Percentiles rank a stretch among this genome's conserved stretches.
These are phyloP conservation scores for Eciton burchellii DNA, from an alignment of 1,140 invertebrate genomes.

Conservation along the genomic window DNA sequence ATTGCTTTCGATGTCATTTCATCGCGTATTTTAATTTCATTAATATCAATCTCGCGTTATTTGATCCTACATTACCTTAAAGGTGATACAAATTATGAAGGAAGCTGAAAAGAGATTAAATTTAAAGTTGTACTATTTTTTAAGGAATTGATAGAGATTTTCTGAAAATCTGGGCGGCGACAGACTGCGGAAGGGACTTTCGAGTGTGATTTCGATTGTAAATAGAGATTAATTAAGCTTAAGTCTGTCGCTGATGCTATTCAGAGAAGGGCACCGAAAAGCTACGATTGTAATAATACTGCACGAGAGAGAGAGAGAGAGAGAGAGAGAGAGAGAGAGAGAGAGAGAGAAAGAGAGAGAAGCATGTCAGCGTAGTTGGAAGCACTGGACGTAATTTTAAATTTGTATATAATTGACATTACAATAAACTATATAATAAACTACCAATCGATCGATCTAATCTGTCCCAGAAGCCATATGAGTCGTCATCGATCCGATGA, in stretches of 20 bases:
- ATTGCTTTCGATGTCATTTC: neutral
- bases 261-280: slow-evolving; percentile 23
- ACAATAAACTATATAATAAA: slow-evolving; percentile 81
- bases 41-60: slow-evolving; percentile 7
- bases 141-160: slow-evolving; percentile 24
- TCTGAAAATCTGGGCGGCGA: neutral
- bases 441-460: neutral
- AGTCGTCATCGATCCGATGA: neutral
- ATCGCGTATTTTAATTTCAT: neutral
- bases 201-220: slow-evolving; percentile 66
- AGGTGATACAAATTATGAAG: slow-evolving; percentile 2
- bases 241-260: slow-evolving; percentile 64
- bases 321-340: no score
- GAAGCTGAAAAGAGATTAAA: slow-evolving; percentile 38
- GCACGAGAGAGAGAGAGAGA: slow-evolving; percentile 57
- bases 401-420: slow-evolving; percentile 84
- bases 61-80: slow-evolving; percentile 1
- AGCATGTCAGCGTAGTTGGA: slow-evolving; percentile 64
- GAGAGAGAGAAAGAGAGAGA: no score
- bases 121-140: slow-evolving; percentile 51
- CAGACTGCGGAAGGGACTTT: slow-evolving; percentile 14
- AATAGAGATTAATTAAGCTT: slow-evolving; percentile 70
- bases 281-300: slow-evolving; percentile 64
- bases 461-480: neutral
- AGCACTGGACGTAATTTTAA: slow-evolving; percentile 79